A percentile compares a stretch with the other conserved stretches of the same genome.
Conservation (phyloP, 2,888 invertebrate species). For the Corbicula japonica region DNA sequence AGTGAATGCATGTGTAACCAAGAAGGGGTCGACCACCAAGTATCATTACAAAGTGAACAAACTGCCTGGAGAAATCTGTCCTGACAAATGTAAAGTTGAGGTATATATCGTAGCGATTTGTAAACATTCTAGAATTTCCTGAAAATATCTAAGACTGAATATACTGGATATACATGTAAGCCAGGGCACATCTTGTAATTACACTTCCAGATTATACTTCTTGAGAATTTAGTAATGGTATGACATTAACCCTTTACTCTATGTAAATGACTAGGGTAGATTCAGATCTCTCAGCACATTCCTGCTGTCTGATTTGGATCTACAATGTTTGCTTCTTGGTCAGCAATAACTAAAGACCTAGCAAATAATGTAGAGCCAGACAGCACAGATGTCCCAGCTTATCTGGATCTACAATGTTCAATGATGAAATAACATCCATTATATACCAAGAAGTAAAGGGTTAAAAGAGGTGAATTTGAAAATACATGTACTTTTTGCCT, state of each 20-base stretch:
- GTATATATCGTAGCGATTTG: conserved; percentile 31
- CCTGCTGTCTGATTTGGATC: too few species aligned
- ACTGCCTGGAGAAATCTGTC: conserved; percentile 70
- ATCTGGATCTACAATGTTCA: neutral
- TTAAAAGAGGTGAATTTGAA: neutral
- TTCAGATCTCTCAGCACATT: too few species aligned
- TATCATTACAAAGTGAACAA: conserved; percentile 71
- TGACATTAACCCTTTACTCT: neutral
- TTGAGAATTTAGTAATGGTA: neutral
- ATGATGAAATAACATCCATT: neutral
- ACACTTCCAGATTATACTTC: neutral
- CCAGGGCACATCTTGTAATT: neutral
- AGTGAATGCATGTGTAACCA: conserved; percentile 61
- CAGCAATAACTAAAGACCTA: too few species aligned
- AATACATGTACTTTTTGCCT: neutral
- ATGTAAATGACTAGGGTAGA: neutral
- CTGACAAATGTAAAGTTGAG: conserved; percentile 56
- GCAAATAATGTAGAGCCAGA: too few species aligned
- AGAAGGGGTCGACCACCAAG: conserved; percentile 65
- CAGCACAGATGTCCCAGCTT: too few species aligned
- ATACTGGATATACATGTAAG: neutral
- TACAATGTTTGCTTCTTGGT: too few species aligned
- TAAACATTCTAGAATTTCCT: neutral
- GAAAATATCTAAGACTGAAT: neutral
- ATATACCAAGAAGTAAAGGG: neutral